A percentile compares a stretch with the other conserved stretches of the same genome.
Evolutionary conservation across 1,140 invertebrate genomes (phyloP).

Genomic region (Cydia strobilella): DNA sequence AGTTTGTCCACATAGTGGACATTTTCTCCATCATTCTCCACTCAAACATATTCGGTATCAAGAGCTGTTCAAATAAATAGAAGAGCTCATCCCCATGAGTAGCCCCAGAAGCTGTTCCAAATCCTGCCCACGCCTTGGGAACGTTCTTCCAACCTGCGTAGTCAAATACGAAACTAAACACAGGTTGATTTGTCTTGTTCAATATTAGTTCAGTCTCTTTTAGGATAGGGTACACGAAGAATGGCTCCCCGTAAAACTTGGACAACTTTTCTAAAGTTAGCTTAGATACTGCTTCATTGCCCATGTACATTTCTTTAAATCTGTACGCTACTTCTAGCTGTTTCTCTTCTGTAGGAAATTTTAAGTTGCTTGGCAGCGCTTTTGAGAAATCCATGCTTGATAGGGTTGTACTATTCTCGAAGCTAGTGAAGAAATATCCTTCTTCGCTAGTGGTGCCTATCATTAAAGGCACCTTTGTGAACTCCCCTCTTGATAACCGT

Average conservation of each 20-base stretch:
- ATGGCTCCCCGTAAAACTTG: slow-evolving; percentile 26
- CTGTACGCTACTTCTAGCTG: neutral
- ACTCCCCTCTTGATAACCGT: slow-evolving; percentile 17
- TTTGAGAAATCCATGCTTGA: slow-evolving; percentile 9
- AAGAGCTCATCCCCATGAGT: slow-evolving; percentile 11
- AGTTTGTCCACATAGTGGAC: slow-evolving; percentile 19
- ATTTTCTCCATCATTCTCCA: slow-evolving; percentile 15
- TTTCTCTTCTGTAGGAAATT: slow-evolving; percentile 25
- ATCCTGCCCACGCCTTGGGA: neutral
- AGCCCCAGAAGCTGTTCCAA: neutral
- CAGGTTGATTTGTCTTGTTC: slow-evolving; percentile 23
- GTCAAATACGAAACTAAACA: neutral
- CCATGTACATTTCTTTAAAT: slow-evolving; percentile 30
- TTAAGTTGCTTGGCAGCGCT: slow-evolving; percentile 19
- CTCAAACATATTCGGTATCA: slow-evolving; percentile 14
- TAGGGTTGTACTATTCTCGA: slow-evolving; percentile 24
- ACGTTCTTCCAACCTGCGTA: slow-evolving; percentile 15
- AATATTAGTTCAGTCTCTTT: slow-evolving; percentile 24
- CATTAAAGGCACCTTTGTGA: slow-evolving; percentile 32
- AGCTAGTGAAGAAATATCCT: slow-evolving; percentile 29
- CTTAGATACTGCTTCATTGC: neutral
- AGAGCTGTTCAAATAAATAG: slow-evolving; percentile 1
- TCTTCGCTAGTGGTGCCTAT: slow-evolving; percentile 30
- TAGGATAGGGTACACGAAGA: slow-evolving; percentile 22
- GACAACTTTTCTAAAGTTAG: neutral